These are phyloP conservation scores for Lepidurus arcticus DNA, from an alignment of 1,140 invertebrate genomes.

Conservation along the genomic window DNA sequence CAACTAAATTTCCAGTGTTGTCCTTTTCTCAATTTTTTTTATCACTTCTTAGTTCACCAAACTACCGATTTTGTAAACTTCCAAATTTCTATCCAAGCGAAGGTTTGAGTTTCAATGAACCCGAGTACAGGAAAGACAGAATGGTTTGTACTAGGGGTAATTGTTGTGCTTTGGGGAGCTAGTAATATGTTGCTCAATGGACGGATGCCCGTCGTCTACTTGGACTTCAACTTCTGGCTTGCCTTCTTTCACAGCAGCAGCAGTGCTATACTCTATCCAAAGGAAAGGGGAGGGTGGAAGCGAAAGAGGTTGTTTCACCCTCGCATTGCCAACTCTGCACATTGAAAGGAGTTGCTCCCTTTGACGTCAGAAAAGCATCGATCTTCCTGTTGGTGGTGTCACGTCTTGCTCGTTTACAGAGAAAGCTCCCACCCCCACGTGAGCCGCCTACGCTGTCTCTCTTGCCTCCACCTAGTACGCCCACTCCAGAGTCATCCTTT, in stretches of 20 bases:
- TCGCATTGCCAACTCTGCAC: neutral
- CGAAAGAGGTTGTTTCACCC: neutral
- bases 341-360: neutral
- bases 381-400: neutral
- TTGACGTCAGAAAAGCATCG: slow-evolving; percentile 21
- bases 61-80: no score
- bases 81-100: no score
- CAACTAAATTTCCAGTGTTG: neutral
- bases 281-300: neutral
- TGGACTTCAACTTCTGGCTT: neutral
- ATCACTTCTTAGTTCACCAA: no score
- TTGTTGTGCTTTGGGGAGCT: no score
- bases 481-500: no score
- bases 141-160: no score
- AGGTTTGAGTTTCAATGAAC: no score
- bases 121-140: no score
- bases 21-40: no score
- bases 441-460: neutral
- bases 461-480: neutral
- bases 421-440: neutral
- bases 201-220: neutral
- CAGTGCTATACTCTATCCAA: neutral
- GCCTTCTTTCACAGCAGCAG: neutral
- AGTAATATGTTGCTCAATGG: no score
- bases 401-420: neutral